Percentiles rank a stretch among this genome's conserved stretches.
Conservation (phyloP, 2,113 vertebrate genomes). For the Lynx canadensis region DNA sequence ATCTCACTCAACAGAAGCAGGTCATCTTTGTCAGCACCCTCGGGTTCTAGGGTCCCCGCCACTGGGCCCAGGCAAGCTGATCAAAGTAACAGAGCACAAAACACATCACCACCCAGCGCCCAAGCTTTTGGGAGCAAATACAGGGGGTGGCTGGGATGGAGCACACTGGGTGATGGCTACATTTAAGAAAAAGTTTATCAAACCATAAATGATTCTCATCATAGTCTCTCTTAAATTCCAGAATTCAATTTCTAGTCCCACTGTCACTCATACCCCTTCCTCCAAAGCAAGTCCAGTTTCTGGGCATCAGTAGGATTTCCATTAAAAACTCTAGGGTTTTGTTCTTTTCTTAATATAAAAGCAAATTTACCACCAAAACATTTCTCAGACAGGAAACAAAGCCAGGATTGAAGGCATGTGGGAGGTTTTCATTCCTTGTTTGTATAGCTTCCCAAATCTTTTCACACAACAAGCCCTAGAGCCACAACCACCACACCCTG, state of each 20-base stretch:
- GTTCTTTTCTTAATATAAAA: constrained; percentile 47
- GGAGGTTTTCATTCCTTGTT: background rate
- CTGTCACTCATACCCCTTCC: background rate
- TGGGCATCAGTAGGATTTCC: background rate
- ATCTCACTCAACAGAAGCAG: constrained; percentile 93
- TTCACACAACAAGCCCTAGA: background rate
- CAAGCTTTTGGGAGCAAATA: background rate
- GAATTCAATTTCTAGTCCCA: background rate
- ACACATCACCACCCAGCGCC: background rate
- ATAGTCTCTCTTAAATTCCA: background rate
- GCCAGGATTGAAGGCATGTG: constrained; percentile 19
- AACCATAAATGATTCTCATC: background rate
- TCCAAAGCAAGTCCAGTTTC: constrained; percentile 4
- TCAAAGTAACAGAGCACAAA: background rate
- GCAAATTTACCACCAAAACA: constrained; percentile 30
- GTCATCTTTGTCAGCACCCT: constrained; percentile 88
- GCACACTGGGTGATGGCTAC: background rate
- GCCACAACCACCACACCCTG: background rate
- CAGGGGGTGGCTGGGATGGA: background rate
- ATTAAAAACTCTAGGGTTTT: background rate
- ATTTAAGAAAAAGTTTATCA: background rate
- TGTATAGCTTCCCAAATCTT: constrained; percentile 2
- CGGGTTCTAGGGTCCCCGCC: constrained; percentile 80
- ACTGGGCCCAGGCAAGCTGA: constrained; percentile 83
- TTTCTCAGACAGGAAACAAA: constrained; percentile 49